Percentiles rank a stretch among this genome's conserved stretches.
Conservation (phyloP, 1,140 invertebrate genomes). For the Periplaneta americana region DNA sequence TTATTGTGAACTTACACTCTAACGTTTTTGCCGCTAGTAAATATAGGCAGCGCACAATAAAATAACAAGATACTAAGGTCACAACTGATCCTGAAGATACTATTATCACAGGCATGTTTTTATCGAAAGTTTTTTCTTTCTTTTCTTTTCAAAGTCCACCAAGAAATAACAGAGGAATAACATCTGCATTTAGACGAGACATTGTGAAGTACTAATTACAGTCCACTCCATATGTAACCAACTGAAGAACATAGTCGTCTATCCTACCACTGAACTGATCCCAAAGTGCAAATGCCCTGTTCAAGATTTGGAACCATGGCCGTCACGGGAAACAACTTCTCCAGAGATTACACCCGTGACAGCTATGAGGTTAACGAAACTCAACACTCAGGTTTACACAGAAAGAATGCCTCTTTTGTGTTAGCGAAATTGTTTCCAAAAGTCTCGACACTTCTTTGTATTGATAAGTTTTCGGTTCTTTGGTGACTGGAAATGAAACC, state of each 20-base stretch:
- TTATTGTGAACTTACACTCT: slow-evolving; percentile 9
- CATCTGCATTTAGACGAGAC: neutral
- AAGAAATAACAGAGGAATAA: slow-evolving; percentile 2
- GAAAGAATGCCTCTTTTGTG: neutral
- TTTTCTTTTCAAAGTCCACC: slow-evolving; percentile 25
- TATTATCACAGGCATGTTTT: slow-evolving; percentile 50
- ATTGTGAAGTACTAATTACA: neutral
- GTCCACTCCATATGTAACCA: neutral
- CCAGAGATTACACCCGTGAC: neutral
- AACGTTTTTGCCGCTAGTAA: slow-evolving; percentile 19
- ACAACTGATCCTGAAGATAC: slow-evolving; percentile 50
- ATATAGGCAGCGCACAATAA: slow-evolving; percentile 25
- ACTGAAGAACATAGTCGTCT: neutral
- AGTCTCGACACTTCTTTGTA: neutral
- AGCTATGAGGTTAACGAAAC: neutral
- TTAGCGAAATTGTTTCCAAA: neutral
- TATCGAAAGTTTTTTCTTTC: slow-evolving; percentile 31
- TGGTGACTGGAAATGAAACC: slow-evolving; percentile 19
- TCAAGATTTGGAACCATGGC: neutral
- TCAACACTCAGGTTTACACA: neutral
- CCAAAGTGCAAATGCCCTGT: neutral
- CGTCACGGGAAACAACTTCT: neutral
- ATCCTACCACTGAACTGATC: neutral
- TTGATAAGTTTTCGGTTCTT: slow-evolving; percentile 28
- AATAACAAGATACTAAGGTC: slow-evolving; percentile 47